Conservation (phyloP, 2,888 invertebrate species). For the Megastigmus dorsalis region DNA sequence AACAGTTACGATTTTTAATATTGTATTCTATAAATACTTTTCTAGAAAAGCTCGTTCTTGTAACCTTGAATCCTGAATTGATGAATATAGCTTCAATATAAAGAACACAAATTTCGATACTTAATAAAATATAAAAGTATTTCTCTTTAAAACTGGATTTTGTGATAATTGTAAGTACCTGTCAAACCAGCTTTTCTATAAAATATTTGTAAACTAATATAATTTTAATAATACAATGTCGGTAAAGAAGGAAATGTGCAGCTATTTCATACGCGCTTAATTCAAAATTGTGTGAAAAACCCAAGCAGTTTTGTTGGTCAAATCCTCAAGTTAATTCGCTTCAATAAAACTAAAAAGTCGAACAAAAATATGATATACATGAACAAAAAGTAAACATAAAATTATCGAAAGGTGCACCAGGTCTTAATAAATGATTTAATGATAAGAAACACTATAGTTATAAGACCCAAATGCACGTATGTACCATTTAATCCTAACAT, state of each 20-base stretch:
- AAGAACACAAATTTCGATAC: too few relatives aligned
- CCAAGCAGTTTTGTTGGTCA: background rate
- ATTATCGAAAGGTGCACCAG: constrained; percentile 40
- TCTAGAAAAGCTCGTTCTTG: too few relatives aligned
- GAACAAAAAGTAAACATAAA: background rate
- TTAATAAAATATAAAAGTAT: too few relatives aligned
- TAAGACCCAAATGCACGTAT: constrained; percentile 65
- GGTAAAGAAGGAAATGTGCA: background rate
- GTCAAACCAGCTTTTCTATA: too few relatives aligned
- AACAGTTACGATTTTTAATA: too few relatives aligned
- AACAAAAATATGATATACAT: constrained; percentile 28
- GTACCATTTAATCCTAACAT: constrained; percentile 66
- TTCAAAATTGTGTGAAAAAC: background rate
- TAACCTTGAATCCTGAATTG: too few relatives aligned
- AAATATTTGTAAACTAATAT: too few relatives aligned
- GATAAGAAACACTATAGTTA: constrained; percentile 16
- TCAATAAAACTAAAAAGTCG: background rate
- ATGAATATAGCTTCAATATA: too few relatives aligned
- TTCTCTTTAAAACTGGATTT: too few relatives aligned
- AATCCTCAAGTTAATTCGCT: background rate
- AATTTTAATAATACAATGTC: background rate
- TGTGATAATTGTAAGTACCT: too few relatives aligned
- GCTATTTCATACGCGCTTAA: background rate
- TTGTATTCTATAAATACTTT: too few relatives aligned
- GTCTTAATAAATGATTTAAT: background rate